phyloP scores from a whole-genome alignment of 2,113 vertebrate species.

The Suricata suricatta region DNA sequence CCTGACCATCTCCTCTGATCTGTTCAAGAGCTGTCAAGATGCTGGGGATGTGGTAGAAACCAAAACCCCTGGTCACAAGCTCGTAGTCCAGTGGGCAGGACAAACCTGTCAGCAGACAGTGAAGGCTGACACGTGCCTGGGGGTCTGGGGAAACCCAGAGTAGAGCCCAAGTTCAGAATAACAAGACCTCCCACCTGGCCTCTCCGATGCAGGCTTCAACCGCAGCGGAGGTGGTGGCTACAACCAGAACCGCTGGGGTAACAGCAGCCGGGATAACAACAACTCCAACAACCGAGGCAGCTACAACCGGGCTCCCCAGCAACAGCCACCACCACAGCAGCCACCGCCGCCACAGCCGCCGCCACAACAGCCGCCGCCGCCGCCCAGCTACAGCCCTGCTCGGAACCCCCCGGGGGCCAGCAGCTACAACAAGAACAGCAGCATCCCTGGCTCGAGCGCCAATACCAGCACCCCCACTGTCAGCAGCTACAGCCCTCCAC shows the following conservation, averaged over 20 bases:
- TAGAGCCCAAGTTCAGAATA: background rate
- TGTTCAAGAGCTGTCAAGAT: background rate
- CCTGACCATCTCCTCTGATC: background rate
- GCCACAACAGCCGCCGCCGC: constrained; percentile 81
- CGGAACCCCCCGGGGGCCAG: constrained; percentile 70
- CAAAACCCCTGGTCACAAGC: background rate
- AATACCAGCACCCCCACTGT: constrained; percentile 86
- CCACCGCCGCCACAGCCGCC: constrained; percentile 78
- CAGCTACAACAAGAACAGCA: constrained; percentile 85
- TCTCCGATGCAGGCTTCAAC: constrained; percentile 86
- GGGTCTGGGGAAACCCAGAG: background rate
- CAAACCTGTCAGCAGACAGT: background rate
- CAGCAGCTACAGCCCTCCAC: constrained; percentile 87
- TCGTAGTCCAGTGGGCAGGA: background rate
- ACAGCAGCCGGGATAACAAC: constrained; percentile 86
- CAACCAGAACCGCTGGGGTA: constrained; percentile 91
- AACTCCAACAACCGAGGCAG: constrained; percentile 87
- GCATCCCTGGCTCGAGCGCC: constrained; percentile 84
- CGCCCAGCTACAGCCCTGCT: constrained; percentile 73
- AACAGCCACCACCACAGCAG: constrained; percentile 86
- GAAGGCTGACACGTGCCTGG: fast-evolving
- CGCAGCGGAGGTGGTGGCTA: constrained; percentile 85
- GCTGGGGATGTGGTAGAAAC: background rate
- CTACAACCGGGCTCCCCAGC: constrained; percentile 89
- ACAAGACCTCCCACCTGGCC: background rate